Base-by-base conservation (phyloP, 2,888 invertebrate genomes). In the Plemyria rubiginata region DNA sequence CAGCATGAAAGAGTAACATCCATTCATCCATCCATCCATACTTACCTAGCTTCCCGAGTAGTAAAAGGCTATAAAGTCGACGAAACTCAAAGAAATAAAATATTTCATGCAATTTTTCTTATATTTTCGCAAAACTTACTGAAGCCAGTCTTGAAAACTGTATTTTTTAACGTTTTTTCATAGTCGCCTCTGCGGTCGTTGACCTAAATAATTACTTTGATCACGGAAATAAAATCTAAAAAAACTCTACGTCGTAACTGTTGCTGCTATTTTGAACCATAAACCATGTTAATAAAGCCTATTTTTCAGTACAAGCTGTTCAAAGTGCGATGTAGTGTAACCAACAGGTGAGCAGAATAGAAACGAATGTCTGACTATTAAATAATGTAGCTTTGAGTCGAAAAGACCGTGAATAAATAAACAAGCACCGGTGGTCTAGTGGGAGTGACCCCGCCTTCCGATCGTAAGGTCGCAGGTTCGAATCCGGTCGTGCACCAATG, bases 361-460 rank as follows among this genome's bases (percentile, higher is more conserved):
- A 59, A 59, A 63, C 52, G 40, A 48, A 59, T 55, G 51, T 52
- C 32, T 11, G 51, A 38, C 55, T 59, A 64, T 64, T 64, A 60
- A 56, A 54, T 38, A 13, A 56, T 48, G 43, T 7, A 48, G 54
- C 55, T 64, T 60, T 52, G 46, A 48, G 57, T 46, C 41, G 29
- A 28, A 41, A 43, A 48, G 43, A 22, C 38, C 38, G 36, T 38
- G 16, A 40, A 52, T 32, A n/a, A n/a, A n/a, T n/a, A n/a, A n/a
- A n/a, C n/a, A n/a, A n/a, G n/a, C n/a, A n/a, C n/a, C n/a, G n/a
- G n/a, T n/a, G n/a, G n/a, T n/a, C n/a, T n/a, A n/a, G n/a, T n/a
- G n/a, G n/a, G n/a, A n/a, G n/a, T n/a, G n/a, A n/a, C n/a, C n/a
- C n/a, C n/a, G n/a, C n/a, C n/a, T n/a, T n/a, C n/a, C n/a, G n/a